Evolutionary conservation across 2,113 vertebrate genomes (phyloP), one percentile per base, ranked within the genome.

Genomic region (Acrocephalus kingi): DNA sequence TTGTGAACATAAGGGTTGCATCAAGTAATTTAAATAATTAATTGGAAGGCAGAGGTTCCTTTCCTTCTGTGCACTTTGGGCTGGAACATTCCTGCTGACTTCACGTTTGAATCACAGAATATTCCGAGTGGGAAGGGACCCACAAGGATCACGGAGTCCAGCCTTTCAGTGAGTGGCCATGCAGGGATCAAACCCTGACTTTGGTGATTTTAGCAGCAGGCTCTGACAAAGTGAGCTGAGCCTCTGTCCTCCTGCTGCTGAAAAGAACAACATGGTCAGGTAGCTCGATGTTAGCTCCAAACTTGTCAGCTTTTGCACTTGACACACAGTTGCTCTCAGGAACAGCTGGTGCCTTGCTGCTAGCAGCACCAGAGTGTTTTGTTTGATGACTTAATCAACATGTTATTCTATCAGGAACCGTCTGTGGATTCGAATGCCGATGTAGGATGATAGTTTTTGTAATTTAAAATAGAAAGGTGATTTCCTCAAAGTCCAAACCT

Each of bases 1-100:
- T 43, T 95, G 90, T 75, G 93, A 96, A 84, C 92, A 92, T 88
- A 94, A 96, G 96, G 82, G 61, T 78, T 92, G 88, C 64, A 88
- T 89, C 64, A 58, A 90, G 59, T 54, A 4, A 81, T 84, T 92
- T 90, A 96, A 96, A 86, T 95, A 92, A 95, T 88, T n/a, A 93
- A 93, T 84, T 52, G 45, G 49, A 75, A 93, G 68, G 79, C 82
- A 95, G 68, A 86, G 28, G 63, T 92, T 90, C 64, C 71, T 86
- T 71, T 80, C 67, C 78, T 87, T 91, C 93, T 83, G 52, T 74
- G 56, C 89, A 21, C 73, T 92, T 71, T 28, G 30, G 18, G 35
- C 64, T 25, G 79, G 43, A 86, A 28, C 59, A 68, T 31, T 80
- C 63, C 43, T 86, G 88, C 75, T 88, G 63, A 84, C 24, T 93